These are phyloP conservation scores for Gobio gobio DNA, from an alignment of 2,113 vertebrate species.

Conservation along the genomic window DNA sequence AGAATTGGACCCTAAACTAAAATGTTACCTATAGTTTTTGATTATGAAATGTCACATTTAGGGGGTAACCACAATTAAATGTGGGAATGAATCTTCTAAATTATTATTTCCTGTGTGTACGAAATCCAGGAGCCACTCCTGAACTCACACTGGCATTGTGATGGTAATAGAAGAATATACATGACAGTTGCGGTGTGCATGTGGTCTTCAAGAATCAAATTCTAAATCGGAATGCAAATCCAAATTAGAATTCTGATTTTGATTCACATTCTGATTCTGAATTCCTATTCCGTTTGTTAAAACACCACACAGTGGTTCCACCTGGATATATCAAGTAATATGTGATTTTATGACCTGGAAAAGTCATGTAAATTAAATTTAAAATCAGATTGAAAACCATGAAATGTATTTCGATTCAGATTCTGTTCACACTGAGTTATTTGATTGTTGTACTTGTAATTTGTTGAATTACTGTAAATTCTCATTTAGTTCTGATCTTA, in stretches of 20 bases:
- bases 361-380: too few species aligned
- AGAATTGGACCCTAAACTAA: too few species aligned
- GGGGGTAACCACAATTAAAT: not conserved
- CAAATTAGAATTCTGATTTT: slow-evolving; percentile 1
- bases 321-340: too few species aligned
- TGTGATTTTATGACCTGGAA: too few species aligned
- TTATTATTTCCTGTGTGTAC: not conserved
- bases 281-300: not conserved
- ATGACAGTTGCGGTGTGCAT: not conserved
- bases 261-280: not conserved
- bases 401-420: too few species aligned
- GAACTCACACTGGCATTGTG: too few species aligned
- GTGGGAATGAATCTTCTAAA: not conserved
- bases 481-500: not conserved
- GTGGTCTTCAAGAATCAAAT: not conserved
- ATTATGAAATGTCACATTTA: not conserved
- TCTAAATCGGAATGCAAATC: not conserved
- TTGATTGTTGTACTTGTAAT: not conserved
- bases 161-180: not conserved
- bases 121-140: not conserved
- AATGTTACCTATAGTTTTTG: not conserved
- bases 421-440: not conserved
- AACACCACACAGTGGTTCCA: too few species aligned
- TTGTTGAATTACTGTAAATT: not conserved
- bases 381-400: too few species aligned